Conservation (phyloP, 2,888 invertebrate species). For the Melieria picta region DNA sequence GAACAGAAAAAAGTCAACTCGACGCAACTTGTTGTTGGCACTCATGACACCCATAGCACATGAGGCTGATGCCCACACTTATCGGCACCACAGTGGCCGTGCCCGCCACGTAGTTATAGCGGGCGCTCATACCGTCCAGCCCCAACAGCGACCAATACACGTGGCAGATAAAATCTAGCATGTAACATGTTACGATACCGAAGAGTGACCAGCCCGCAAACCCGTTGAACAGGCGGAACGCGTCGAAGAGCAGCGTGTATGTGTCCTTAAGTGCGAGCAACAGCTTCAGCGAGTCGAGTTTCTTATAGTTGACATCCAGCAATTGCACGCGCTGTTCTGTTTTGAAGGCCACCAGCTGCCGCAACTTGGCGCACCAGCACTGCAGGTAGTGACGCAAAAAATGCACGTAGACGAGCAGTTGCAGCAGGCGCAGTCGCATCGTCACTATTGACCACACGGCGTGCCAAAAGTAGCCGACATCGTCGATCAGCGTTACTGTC, state of each 20-base stretch:
- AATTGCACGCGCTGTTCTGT: slow-evolving; percentile 28
- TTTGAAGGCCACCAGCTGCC: slow-evolving; percentile 38
- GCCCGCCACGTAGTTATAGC: slow-evolving; percentile 28
- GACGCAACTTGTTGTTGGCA: slow-evolving; percentile 25
- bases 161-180: slow-evolving; percentile 44
- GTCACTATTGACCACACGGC: slow-evolving; percentile 30
- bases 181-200: slow-evolving; percentile 37
- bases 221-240: slow-evolving; percentile 39
- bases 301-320: slow-evolving; percentile 38
- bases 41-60: slow-evolving; percentile 39
- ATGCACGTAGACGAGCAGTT: slow-evolving; percentile 33
- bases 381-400: slow-evolving; percentile 30
- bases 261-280: slow-evolving; percentile 38
- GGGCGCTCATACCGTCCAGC: slow-evolving; percentile 33
- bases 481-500: slow-evolving; percentile 37
- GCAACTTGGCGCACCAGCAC: slow-evolving; percentile 24
- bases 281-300: slow-evolving; percentile 33
- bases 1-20: too few relatives aligned
- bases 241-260: slow-evolving; percentile 38
- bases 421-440: slow-evolving; percentile 36
- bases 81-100: slow-evolving; percentile 34
- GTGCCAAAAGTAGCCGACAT: slow-evolving; percentile 35
- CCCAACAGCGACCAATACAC: slow-evolving; percentile 45
- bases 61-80: slow-evolving; percentile 19
- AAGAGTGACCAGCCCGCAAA: slow-evolving; percentile 45